phyloP scores from a whole-genome alignment of 2,888 invertebrate genomes.

The Folsomia manolachei region DNA sequence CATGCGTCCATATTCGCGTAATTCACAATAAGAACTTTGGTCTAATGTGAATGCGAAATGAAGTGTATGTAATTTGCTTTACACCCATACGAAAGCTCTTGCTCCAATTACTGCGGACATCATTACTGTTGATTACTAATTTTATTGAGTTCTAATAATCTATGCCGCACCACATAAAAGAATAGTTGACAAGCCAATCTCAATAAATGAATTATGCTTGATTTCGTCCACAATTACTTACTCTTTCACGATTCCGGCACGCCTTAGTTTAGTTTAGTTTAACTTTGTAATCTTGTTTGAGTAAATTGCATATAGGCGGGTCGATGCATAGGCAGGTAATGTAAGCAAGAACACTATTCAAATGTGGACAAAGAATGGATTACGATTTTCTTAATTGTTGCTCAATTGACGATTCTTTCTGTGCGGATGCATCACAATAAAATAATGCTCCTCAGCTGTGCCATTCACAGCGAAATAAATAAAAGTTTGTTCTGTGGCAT shows the following conservation, averaged over 20 bases:
- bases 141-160: not conserved
- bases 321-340: no score
- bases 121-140: not conserved
- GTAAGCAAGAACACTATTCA: no score
- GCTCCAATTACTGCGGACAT: not conserved
- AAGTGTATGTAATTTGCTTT: not conserved
- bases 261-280: not conserved
- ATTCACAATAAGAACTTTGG: not conserved
- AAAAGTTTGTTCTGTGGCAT: not conserved
- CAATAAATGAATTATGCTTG: not conserved
- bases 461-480: no score
- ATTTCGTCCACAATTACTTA: not conserved
- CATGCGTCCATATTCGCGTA: not conserved
- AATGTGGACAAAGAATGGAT: not conserved
- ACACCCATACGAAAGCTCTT: no score
- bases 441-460: not conserved
- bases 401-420: no score
- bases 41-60: not conserved
- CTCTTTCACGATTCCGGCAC: slow-evolving; percentile 16
- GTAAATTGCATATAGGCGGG: no score
- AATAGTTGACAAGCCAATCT: not conserved
- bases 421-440: not conserved
- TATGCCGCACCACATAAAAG: no score
- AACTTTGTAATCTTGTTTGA: not conserved
- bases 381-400: not conserved